Percentiles rank a stretch among this genome's conserved stretches.
These are phyloP conservation scores for Champsocephalus gunnari DNA, from an alignment of 2,797 vertebrate genomes.

Conservation along the genomic window DNA sequence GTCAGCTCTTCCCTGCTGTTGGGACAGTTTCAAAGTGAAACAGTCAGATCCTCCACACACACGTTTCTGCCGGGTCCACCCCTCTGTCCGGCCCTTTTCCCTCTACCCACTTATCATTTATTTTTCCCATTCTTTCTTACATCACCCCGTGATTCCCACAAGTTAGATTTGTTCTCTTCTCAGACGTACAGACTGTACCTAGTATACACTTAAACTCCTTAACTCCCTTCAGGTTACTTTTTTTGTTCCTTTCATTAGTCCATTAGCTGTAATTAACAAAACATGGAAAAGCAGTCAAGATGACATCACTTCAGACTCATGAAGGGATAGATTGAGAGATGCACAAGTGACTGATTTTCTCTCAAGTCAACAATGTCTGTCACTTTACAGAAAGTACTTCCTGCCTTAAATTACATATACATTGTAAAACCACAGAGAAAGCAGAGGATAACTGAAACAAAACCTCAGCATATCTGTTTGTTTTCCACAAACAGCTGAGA, in stretches of 20 bases:
- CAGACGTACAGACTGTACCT: neutral
- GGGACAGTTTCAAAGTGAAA: constrained; percentile 46
- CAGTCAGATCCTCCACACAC: constrained; percentile 31
- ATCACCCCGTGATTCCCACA: constrained; percentile 43
- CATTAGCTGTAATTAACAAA: constrained; percentile 17
- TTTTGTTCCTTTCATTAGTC: constrained; percentile 1
- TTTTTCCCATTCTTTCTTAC: constrained; percentile 35
- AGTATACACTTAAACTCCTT: no score
- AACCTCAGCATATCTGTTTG: constrained; percentile 5
- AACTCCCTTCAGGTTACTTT: neutral
- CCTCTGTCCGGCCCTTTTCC: constrained; percentile 61
- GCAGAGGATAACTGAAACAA: neutral
- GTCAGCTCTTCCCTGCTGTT: constrained; percentile 33
- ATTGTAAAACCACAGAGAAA: constrained; percentile 3
- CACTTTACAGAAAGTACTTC: neutral
- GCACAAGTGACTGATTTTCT: neutral
- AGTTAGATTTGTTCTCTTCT: constrained; percentile 53
- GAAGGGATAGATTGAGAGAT: neutral
- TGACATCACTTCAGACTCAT: constrained; percentile 20
- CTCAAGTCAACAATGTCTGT: neutral
- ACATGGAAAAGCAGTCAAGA: constrained; percentile 2
- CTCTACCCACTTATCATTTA: constrained; percentile 46
- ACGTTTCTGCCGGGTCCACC: constrained; percentile 56
- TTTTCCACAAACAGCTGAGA: constrained; percentile 50
- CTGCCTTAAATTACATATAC: constrained; percentile 8